These are phyloP conservation scores for Drosophila birchii DNA, from an alignment of 2,888 invertebrate genomes.

Conservation along the genomic window DNA sequence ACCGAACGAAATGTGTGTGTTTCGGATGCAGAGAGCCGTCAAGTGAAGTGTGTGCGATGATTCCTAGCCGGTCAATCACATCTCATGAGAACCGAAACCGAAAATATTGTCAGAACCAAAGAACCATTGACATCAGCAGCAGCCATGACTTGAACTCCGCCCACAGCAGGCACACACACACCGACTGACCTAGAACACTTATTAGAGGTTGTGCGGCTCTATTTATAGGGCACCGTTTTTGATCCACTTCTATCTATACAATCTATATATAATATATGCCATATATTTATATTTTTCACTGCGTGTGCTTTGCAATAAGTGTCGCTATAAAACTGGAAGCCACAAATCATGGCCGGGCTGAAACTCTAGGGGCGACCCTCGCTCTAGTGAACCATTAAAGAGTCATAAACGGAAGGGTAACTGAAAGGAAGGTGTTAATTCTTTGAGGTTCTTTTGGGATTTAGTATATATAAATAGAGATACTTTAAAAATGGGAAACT, in stretches of 20 bases:
- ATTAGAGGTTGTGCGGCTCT: slow-evolving; percentile 66
- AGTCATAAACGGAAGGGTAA: slow-evolving; percentile 39
- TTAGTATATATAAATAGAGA: slow-evolving; percentile 18
- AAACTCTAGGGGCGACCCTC: slow-evolving; percentile 22
- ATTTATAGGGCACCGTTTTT: slow-evolving; percentile 54
- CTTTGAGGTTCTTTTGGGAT: neutral
- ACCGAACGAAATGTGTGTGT: slow-evolving; percentile 26
- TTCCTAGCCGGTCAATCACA: slow-evolving; percentile 25
- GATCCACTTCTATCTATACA: slow-evolving; percentile 29
- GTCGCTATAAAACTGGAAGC: slow-evolving; percentile 24
- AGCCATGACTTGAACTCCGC: slow-evolving; percentile 60
- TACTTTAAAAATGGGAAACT: neutral
- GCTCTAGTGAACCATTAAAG: slow-evolving; percentile 41
- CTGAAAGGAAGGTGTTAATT: slow-evolving; percentile 26
- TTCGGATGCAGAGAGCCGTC: slow-evolving; percentile 35
- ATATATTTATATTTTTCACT: slow-evolving; percentile 35
- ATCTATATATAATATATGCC: slow-evolving; percentile 37
- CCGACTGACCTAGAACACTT: slow-evolving; percentile 70
- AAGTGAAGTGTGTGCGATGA: slow-evolving; percentile 14
- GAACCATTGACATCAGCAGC: slow-evolving; percentile 54
- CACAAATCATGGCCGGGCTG: slow-evolving; percentile 17
- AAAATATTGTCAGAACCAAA: neutral
- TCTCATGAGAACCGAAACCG: neutral
- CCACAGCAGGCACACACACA: slow-evolving; percentile 18
- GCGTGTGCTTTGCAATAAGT: slow-evolving; percentile 47